phyloP scores from a whole-genome alignment of 2,113 vertebrate genomes.

The Semicossyphus pulcher region DNA sequence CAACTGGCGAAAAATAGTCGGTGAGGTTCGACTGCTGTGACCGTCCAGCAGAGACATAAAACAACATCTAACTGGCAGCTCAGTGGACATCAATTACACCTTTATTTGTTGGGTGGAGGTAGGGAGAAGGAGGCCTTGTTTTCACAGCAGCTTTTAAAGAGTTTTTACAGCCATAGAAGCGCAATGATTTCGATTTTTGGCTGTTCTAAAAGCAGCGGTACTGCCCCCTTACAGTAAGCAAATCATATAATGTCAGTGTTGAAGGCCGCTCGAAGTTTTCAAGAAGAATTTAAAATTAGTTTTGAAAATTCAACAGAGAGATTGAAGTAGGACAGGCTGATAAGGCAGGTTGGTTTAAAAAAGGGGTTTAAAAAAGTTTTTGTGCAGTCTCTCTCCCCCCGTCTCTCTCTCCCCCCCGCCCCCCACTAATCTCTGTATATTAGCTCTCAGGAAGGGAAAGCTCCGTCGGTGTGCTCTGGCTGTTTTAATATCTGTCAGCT shows the following conservation, averaged over 20 bases:
- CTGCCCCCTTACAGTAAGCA: slow-evolving; percentile 20
- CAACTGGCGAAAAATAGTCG: slow-evolving; percentile 60
- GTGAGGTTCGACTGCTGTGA: slow-evolving; percentile 49
- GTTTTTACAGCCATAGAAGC: slow-evolving; percentile 23
- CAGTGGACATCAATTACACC: slow-evolving; percentile 73
- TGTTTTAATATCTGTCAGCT: slow-evolving; percentile 88
- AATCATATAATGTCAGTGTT: slow-evolving; percentile 8
- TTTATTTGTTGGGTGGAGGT: slow-evolving; percentile 74
- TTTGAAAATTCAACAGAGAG: slow-evolving; percentile 20
- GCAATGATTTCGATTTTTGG: slow-evolving; percentile 27
- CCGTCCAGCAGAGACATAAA: slow-evolving; percentile 71
- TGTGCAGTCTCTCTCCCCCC: slow-evolving; percentile 17
- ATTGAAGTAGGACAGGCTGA: slow-evolving; percentile 12
- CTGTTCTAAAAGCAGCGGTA: slow-evolving; percentile 6
- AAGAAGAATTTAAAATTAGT: slow-evolving; percentile 26
- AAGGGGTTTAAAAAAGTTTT: slow-evolving; percentile 52
- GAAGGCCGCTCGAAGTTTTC: slow-evolving; percentile 15
- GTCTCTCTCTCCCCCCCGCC: slow-evolving; percentile 21
- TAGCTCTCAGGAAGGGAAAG: slow-evolving; percentile 83
- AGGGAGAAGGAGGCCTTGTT: slow-evolving; percentile 26
- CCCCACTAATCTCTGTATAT: slow-evolving; percentile 85
- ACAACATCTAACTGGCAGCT: slow-evolving; percentile 60
- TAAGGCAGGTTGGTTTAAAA: slow-evolving; percentile 25
- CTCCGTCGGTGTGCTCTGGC: slow-evolving; percentile 76
- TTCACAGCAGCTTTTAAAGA: slow-evolving; percentile 43